A percentile compares a stretch with the other conserved stretches of the same genome.
Conservation (phyloP, 2,888 invertebrate genomes). For the Oxyteleia sp. region DNA sequence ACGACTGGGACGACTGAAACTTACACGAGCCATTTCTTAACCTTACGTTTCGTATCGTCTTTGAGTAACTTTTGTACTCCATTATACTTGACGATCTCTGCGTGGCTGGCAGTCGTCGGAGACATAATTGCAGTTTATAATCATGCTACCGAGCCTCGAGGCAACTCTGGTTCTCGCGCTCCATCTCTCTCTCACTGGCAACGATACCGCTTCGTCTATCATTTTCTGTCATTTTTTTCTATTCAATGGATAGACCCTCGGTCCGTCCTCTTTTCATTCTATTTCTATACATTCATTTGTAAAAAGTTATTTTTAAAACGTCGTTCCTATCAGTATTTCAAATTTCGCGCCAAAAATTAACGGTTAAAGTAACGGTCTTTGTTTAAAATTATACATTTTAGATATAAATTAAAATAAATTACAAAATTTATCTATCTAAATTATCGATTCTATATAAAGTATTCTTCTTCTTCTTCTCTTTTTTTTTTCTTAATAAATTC, state of each 20-base stretch:
- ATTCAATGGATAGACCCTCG: no score
- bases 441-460: no score
- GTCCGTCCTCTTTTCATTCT: no score
- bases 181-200: slow-evolving; percentile 50
- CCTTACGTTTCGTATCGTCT: slow-evolving; percentile 57
- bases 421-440: no score
- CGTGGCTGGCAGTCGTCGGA: slow-evolving; percentile 81
- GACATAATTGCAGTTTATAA: slow-evolving; percentile 86
- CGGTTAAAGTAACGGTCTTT: not conserved
- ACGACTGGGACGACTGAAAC: slow-evolving; percentile 34
- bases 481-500: no score
- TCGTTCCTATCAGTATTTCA: not conserved
- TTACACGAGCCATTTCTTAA: slow-evolving; percentile 55
- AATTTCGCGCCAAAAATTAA: not conserved
- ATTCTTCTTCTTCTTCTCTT: no score
- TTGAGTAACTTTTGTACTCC: slow-evolving; percentile 74
- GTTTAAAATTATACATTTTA: not conserved
- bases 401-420: not conserved
- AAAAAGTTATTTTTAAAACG: not conserved
- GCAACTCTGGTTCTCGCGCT: slow-evolving; percentile 68
- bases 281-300: slow-evolving; percentile 31
- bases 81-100: slow-evolving; percentile 81
- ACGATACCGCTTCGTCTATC: slow-evolving; percentile 34
- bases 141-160: slow-evolving; percentile 80
- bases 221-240: no score